Percentiles rank a stretch among this genome's conserved stretches.
Conservation (phyloP, 2,888 invertebrate genomes). For the Drosophila demipolita region DNA sequence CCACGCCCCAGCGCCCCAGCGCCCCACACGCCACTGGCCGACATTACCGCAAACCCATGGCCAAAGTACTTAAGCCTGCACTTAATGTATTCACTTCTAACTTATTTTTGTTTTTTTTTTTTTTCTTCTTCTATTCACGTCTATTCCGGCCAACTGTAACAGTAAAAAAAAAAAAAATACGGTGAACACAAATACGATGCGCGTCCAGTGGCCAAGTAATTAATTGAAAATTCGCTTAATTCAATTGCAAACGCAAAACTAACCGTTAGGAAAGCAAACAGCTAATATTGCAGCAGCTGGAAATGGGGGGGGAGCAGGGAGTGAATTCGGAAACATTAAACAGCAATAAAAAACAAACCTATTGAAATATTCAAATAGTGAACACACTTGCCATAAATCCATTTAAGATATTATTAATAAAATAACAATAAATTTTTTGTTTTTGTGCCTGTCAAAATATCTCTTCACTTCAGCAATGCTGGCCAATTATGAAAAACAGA, state of each 20-base stretch:
- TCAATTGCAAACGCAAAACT: constrained; percentile 57
- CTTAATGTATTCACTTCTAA: constrained; percentile 23
- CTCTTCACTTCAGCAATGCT: neutral
- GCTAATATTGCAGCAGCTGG: neutral
- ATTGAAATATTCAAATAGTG: neutral
- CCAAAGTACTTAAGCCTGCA: constrained; percentile 27
- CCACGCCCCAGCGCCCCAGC: constrained; percentile 3
- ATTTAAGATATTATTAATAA: neutral
- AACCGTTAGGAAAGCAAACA: constrained; percentile 43
- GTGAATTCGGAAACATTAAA: constrained; percentile 34
- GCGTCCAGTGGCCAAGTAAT: constrained; percentile 45
- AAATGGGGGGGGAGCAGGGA: neutral
- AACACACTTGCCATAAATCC: neutral
- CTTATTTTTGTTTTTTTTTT: too few relatives aligned
- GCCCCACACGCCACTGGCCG: constrained; percentile 6
- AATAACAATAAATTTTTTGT: too few relatives aligned
- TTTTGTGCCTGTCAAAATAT: neutral
- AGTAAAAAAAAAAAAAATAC: neutral
- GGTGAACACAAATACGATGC: neutral
- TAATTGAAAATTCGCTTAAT: constrained; percentile 59
- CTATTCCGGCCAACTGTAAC: constrained; percentile 2
- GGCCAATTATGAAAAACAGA: neutral
- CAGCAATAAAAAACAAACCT: constrained; percentile 19
- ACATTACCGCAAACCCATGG: constrained; percentile 17
- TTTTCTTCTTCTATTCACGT: constrained; percentile 6